Conservation (phyloP, 2,797 vertebrate species). For the Eurystomus glaucurus region DNA sequence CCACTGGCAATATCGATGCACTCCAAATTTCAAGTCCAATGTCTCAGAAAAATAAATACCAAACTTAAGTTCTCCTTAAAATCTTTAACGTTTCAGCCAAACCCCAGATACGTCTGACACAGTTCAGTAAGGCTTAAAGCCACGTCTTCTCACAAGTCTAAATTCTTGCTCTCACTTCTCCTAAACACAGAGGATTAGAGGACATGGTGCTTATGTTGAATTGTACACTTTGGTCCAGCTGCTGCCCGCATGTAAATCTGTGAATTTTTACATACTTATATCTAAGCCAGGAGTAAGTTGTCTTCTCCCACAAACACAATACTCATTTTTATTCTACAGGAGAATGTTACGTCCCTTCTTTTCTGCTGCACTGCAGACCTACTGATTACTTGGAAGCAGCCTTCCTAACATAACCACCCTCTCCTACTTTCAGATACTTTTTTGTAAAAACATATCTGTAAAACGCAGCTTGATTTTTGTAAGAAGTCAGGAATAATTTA, state of each 20-base stretch:
- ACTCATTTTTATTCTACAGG: not conserved
- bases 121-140: not conserved
- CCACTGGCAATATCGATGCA: not conserved
- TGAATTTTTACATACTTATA: not conserved
- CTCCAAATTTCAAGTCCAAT: not conserved
- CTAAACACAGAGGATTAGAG: not conserved
- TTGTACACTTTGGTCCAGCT: not conserved
- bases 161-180: not conserved
- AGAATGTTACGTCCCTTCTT: not conserved
- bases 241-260: not conserved
- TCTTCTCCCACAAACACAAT: not conserved
- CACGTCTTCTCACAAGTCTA: not conserved
- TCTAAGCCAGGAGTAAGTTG: not conserved
- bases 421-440: not conserved
- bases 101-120: not conserved
- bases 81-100: not conserved
- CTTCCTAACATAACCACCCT: not conserved
- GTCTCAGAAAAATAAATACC: not conserved
- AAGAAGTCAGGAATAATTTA: not conserved
- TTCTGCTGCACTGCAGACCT: not conserved
- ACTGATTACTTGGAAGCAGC: not conserved
- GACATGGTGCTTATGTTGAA: not conserved
- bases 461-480: not conserved
- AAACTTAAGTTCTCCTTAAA: not conserved
- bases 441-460: not conserved